These are phyloP conservation scores for Heliothis virescens DNA, from an alignment of 1,140 invertebrate genomes.

Conservation along the genomic window DNA sequence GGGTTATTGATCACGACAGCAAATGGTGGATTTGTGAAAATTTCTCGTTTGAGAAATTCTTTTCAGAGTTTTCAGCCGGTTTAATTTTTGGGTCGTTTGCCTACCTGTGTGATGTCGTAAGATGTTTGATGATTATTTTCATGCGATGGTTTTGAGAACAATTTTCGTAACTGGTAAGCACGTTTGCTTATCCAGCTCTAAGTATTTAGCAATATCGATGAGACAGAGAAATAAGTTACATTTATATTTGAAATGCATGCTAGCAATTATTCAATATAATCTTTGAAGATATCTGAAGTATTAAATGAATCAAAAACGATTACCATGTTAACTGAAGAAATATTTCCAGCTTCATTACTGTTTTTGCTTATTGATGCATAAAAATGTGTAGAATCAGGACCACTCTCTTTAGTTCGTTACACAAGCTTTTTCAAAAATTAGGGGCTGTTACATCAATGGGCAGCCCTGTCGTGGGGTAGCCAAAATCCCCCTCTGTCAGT, in stretches of 20 bases:
- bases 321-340: not conserved
- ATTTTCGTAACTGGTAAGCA: not conserved
- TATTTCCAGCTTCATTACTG: not conserved
- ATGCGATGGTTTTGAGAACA: not conserved
- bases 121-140: not conserved
- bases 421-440: slow-evolving; percentile 8
- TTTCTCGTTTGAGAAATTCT: slow-evolving; percentile 2
- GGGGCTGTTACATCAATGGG: slow-evolving; percentile 8
- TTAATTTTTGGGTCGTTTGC: not conserved
- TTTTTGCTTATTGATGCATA: not conserved
- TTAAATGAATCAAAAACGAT: no score
- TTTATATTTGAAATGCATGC: no score
- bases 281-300: no score
- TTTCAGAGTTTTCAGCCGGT: not conserved
- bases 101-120: not conserved
- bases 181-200: no score
- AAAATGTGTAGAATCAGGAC: slow-evolving; percentile 4
- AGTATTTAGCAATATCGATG: no score
- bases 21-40: not conserved
- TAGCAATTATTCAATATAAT: no score
- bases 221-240: no score
- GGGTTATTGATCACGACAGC: slow-evolving; percentile 24
- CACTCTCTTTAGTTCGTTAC: slow-evolving; percentile 17
- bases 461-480: slow-evolving; percentile 5
- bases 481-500: slow-evolving; percentile 29